Percentiles rank a stretch among this genome's conserved stretches.
phyloP scores from a whole-genome alignment of 2,888 invertebrate genomes.

The Dynastes maya region DNA sequence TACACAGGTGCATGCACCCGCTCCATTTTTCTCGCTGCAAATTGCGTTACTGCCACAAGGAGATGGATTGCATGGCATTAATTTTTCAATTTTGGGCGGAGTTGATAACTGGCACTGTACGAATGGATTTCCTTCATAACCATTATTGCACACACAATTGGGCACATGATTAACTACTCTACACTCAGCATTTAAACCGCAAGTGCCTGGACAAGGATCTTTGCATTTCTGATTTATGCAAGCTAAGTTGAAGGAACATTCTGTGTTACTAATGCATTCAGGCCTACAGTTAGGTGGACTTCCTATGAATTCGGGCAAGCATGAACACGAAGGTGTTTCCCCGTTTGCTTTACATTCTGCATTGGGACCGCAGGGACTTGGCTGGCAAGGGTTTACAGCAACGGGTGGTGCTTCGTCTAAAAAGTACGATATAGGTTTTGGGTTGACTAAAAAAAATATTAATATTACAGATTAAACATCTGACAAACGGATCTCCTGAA shows the following conservation, averaged over 20 bases:
- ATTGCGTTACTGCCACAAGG: slow-evolving; percentile 79
- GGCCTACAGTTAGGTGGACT: slow-evolving; percentile 84
- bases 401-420: slow-evolving; percentile 60
- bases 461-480: slow-evolving; percentile 63
- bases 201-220: slow-evolving; percentile 79
- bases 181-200: slow-evolving; percentile 77
- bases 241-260: slow-evolving; percentile 76
- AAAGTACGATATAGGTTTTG: slow-evolving; percentile 73
- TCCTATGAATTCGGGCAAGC: slow-evolving; percentile 78
- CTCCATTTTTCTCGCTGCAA: slow-evolving; percentile 76
- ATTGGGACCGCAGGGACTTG: slow-evolving; percentile 78
- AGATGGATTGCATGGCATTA: slow-evolving; percentile 78
- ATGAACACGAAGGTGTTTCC: slow-evolving; percentile 83
- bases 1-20: slow-evolving; percentile 79
- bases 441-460: slow-evolving; percentile 71
- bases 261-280: slow-evolving; percentile 81
- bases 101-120: slow-evolving; percentile 68
- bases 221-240: slow-evolving; percentile 80
- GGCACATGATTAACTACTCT: slow-evolving; percentile 79
- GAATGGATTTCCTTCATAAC: slow-evolving; percentile 80
- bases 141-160: slow-evolving; percentile 74
- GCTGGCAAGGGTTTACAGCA: slow-evolving; percentile 73
- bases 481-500: slow-evolving; percentile 68
- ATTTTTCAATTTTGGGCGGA: slow-evolving; percentile 65
- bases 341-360: slow-evolving; percentile 78